Percentiles rank a stretch among this genome's conserved stretches.
Conservation (phyloP, 2,113 vertebrate genomes). For the Atlantisia rogersi region DNA sequence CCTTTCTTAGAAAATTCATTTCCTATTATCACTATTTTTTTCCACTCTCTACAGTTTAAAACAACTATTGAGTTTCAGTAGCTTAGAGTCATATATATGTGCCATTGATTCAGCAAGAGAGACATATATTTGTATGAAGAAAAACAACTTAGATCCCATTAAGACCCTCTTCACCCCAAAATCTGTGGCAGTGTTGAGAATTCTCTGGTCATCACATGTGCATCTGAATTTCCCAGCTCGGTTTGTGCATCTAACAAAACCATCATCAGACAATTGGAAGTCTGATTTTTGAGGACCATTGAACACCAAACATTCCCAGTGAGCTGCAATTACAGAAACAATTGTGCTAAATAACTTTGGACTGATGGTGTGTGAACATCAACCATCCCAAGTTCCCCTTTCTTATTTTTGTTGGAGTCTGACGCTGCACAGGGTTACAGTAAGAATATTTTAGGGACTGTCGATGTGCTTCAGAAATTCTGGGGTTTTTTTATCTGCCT, state of each 20-base stretch:
- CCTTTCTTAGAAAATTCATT: background rate
- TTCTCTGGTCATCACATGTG: background rate
- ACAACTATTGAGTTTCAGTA: background rate
- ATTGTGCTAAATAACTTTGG: conserved; percentile 66
- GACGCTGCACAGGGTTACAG: background rate
- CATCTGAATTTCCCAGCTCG: background rate
- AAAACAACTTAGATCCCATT: background rate
- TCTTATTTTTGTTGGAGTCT: background rate
- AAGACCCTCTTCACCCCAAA: background rate
- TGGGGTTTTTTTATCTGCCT: background rate
- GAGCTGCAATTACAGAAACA: conserved; percentile 60
- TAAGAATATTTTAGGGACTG: background rate
- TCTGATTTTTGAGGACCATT: conserved; percentile 58
- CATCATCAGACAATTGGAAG: conserved; percentile 43
- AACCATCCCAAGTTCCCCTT: conserved; percentile 19
- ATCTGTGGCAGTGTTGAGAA: background rate
- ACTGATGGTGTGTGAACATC: conserved; percentile 43
- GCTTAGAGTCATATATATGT: background rate
- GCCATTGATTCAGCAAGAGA: background rate
- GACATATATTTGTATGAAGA: background rate
- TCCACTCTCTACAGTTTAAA: background rate
- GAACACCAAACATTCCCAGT: conserved; percentile 43
- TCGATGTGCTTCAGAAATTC: background rate
- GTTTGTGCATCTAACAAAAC: conserved; percentile 7
- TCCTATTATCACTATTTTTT: background rate